These are phyloP conservation scores for Zaprionus tsacasi DNA, from an alignment of 1,140 invertebrate genomes.

Conservation along the genomic window DNA sequence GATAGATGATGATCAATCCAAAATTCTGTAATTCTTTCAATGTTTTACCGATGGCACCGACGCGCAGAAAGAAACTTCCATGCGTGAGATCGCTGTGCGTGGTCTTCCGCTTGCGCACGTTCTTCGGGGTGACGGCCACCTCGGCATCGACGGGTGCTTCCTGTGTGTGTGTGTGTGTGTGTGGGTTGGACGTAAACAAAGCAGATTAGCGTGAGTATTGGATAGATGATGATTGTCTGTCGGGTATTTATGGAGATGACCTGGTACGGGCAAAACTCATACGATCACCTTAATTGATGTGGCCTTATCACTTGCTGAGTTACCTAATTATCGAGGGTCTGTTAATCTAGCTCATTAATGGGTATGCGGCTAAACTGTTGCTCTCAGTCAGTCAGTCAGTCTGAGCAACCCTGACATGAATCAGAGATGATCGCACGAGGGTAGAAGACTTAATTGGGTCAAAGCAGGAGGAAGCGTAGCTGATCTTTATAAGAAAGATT, in stretches of 20 bases:
- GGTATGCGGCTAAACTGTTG: conserved; percentile 12
- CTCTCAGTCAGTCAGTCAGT: background rate
- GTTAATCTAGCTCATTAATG: conserved; percentile 35
- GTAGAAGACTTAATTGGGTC: background rate
- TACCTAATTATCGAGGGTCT: conserved; percentile 43
- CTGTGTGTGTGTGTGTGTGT: conserved; percentile 66
- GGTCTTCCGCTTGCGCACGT: conserved; percentile 92
- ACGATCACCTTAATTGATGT: conserved; percentile 54
- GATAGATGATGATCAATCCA: background rate
- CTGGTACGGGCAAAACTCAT: conserved; percentile 20
- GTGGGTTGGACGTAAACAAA: background rate
- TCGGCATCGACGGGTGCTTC: conserved; percentile 88
- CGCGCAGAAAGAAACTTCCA: conserved; percentile 97
- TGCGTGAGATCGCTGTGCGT: conserved; percentile 96
- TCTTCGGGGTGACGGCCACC: conserved; percentile 87
- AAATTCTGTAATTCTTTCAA: background rate
- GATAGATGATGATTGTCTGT: background rate
- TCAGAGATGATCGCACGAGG: conserved; percentile 15
- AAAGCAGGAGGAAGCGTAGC: background rate
- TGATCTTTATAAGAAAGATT: background rate
- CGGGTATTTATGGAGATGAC: conserved; percentile 1
- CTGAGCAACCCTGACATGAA: conserved; percentile 27
- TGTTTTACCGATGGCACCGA: conserved; percentile 95
- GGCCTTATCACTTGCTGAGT: conserved; percentile 51
- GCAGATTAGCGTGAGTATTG: background rate